Conservation (phyloP, 2,797 vertebrate species). For the Bradypodion pumilum region DNA sequence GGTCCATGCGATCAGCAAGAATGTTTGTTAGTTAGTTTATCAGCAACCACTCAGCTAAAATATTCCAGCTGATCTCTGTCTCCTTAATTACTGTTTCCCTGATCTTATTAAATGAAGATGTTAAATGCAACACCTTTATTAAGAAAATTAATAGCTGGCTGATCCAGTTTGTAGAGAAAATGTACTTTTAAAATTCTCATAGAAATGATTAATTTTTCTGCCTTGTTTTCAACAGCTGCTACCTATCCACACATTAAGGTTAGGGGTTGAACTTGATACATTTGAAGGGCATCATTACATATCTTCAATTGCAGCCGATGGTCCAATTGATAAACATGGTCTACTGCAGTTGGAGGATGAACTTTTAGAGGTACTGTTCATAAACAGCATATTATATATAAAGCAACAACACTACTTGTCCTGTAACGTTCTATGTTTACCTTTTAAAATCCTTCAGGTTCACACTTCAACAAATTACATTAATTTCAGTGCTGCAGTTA, state of each 20-base stretch:
- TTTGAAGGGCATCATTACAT: conserved; percentile 96
- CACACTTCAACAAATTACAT: too few relatives aligned
- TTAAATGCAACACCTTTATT: not conserved
- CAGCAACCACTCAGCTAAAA: too few relatives aligned
- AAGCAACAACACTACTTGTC: not conserved
- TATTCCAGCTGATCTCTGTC: too few relatives aligned
- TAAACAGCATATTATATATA: not conserved
- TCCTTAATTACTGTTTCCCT: too few relatives aligned
- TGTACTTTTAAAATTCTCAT: not conserved
- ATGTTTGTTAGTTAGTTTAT: too few relatives aligned
- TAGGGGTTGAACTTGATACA: conserved; percentile 93
- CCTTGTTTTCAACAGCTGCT: conserved; percentile 78
- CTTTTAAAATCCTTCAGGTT: too few relatives aligned
- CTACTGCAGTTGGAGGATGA: conserved; percentile 90
- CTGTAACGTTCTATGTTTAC: not conserved
- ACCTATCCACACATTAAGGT: conserved; percentile 90
- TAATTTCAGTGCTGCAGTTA: too few relatives aligned
- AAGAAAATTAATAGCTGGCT: not conserved
- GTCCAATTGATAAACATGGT: conserved; percentile 83
- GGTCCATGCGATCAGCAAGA: not conserved
- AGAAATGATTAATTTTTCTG: conserved; percentile 17
- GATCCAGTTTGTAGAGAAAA: not conserved
- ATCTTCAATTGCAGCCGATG: conserved; percentile 88
- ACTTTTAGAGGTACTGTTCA: conserved; percentile 87
- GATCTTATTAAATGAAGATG: not conserved